Percentiles rank a stretch among this genome's conserved stretches.
phyloP scores from a whole-genome alignment of 2,797 vertebrate genomes.

The Enteromius argenteus region DNA sequence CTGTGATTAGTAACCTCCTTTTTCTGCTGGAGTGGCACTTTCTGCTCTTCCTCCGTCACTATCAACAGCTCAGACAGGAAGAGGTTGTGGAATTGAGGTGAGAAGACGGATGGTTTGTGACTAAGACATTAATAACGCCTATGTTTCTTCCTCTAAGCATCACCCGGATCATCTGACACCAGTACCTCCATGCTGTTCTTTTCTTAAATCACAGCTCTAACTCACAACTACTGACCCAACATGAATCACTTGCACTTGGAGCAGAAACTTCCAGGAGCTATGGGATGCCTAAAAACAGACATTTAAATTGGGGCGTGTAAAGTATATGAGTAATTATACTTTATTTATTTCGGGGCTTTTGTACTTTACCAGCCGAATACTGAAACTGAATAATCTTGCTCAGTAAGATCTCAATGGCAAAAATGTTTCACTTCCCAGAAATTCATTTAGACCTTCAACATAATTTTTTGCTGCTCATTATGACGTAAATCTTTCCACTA shows the following conservation, averaged over 20 bases:
- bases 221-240: neutral
- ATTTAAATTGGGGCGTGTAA: neutral
- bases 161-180: slow-evolving; percentile 34
- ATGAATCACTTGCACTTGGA: slow-evolving; percentile 35
- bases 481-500: neutral
- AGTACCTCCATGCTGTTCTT: slow-evolving; percentile 25
- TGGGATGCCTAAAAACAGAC: slow-evolving; percentile 14
- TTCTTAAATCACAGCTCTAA: slow-evolving; percentile 14
- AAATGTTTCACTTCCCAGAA: neutral
- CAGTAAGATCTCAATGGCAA: neutral
- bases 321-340: neutral
- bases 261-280: neutral
- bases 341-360: neutral
- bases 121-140: slow-evolving; percentile 51
- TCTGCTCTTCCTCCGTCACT: slow-evolving; percentile 32
- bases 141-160: slow-evolving; percentile 16
- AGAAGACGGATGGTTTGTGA: slow-evolving; percentile 36
- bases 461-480: neutral
- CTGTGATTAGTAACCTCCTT: slow-evolving; percentile 50
- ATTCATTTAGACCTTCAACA: neutral
- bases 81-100: slow-evolving; percentile 22
- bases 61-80: slow-evolving; percentile 28
- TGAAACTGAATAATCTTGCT: neutral
- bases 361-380: neutral
- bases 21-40: slow-evolving; percentile 54